A percentile compares a stretch with the other conserved stretches of the same genome.
Evolutionary conservation across 2,113 vertebrate genomes (phyloP).

Genomic region (Cyprinodon brontotheroides): DNA sequence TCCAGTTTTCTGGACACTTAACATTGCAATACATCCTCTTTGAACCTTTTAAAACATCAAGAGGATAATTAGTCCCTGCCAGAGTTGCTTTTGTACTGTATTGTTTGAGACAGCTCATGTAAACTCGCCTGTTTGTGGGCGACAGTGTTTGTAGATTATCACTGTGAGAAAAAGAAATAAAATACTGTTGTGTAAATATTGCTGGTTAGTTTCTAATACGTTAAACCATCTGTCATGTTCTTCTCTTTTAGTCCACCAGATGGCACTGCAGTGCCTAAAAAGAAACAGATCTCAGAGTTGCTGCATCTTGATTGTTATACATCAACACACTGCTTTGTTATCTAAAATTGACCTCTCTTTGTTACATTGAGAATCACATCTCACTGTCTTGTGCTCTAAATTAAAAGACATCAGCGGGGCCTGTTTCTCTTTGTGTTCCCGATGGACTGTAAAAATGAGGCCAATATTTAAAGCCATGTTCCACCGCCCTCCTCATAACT

Average conservation of each 20-base stretch:
- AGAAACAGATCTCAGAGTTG: background rate
- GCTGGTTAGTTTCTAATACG: background rate
- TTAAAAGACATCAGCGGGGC: constrained; percentile 5
- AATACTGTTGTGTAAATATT: constrained; percentile 57
- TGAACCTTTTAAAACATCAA: constrained; percentile 3
- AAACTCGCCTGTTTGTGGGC: constrained; percentile 47
- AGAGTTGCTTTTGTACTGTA: constrained; percentile 29
- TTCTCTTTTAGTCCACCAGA: constrained; percentile 48
- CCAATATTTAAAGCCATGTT: constrained; percentile 34
- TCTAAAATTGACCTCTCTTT: constrained; percentile 6
- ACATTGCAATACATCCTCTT: background rate
- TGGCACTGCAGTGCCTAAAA: constrained; percentile 37
- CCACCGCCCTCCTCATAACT: constrained; percentile 10
- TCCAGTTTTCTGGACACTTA: constrained; percentile 10
- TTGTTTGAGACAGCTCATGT: constrained; percentile 40
- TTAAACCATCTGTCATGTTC: background rate
- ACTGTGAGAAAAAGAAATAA: constrained; percentile 68
- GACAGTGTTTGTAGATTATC: constrained; percentile 63
- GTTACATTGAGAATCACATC: constrained; percentile 21
- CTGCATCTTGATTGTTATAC: background rate
- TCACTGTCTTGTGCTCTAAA: constrained; percentile 1
- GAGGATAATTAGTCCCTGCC: constrained; percentile 14
- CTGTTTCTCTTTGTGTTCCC: constrained; percentile 11
- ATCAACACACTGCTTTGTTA: background rate
- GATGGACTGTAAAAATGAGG: constrained; percentile 17